Percentiles rank a stretch among this genome's conserved stretches.
Conservation (phyloP, 2,797 vertebrate species). For the Cottoperca gobio region DNA sequence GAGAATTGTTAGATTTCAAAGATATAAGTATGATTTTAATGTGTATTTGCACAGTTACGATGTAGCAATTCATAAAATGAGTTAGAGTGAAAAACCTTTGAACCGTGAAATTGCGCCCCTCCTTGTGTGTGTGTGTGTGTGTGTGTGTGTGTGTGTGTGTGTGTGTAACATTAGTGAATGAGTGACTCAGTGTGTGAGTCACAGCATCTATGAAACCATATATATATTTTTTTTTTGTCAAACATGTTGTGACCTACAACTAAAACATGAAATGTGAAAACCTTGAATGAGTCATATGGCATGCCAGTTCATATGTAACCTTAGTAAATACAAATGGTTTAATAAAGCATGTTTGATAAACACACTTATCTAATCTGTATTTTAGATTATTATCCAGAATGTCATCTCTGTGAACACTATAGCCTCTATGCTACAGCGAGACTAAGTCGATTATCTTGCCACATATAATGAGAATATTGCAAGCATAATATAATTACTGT, state of each 20-base stretch:
- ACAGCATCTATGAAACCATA: neutral
- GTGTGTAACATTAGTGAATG: constrained; percentile 7
- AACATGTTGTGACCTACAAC: neutral
- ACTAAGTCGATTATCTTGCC: too few relatives aligned
- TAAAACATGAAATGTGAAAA: neutral
- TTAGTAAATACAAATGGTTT: neutral
- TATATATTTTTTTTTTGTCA: too few relatives aligned
- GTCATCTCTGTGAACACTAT: neutral
- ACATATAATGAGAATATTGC: too few relatives aligned
- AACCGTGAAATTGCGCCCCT: neutral
- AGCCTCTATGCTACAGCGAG: neutral
- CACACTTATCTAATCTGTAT: neutral
- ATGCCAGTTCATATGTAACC: neutral
- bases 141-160: too few relatives aligned
- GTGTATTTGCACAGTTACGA: too few relatives aligned
- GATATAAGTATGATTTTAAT: too few relatives aligned
- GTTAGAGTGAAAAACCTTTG: neutral
- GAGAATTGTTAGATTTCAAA: too few relatives aligned
- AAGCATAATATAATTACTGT: neutral
- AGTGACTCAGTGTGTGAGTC: constrained; percentile 43
- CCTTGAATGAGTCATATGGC: too few relatives aligned
- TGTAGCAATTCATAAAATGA: neutral
- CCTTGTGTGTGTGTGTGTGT: too few relatives aligned
- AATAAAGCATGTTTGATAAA: neutral
- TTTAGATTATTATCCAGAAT: neutral